A percentile compares a stretch with the other conserved stretches of the same genome.
Evolutionary conservation across 2,888 invertebrate species (phyloP).

Genomic region (Conistra vaccinii): DNA sequence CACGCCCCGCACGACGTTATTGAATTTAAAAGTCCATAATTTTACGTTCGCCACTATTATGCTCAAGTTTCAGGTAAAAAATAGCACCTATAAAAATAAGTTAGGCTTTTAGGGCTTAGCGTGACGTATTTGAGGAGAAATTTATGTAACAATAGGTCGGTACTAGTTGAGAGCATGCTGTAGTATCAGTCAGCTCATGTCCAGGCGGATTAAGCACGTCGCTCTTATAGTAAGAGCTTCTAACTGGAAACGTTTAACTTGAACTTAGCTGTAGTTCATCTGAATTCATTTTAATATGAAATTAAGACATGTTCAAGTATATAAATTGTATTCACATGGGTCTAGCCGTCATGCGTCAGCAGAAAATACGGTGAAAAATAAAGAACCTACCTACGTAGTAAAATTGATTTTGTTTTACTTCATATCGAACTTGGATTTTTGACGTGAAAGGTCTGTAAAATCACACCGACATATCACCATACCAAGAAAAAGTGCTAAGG

Average conservation of each 20-base stretch:
- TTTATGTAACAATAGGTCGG: conserved; percentile 8
- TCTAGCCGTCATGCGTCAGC: background rate
- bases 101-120: conserved; percentile 30
- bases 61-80: conserved; percentile 19
- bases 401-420: too few relatives aligned
- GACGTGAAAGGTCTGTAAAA: too few relatives aligned
- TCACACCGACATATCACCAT: too few relatives aligned
- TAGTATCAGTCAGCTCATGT: conserved; percentile 19
- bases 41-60: conserved; percentile 12
- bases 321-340: background rate
- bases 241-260: conserved; percentile 16
- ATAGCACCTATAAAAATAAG: conserved; percentile 11
- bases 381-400: background rate
- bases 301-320: background rate
- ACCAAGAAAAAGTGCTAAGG: background rate
- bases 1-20: conserved; percentile 18
- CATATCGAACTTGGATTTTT: background rate
- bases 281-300: conserved; percentile 3
- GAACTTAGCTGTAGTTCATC: background rate
- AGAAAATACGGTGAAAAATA: background rate
- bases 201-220: conserved; percentile 24
- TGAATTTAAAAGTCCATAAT: conserved; percentile 43
- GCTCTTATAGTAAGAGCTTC: conserved; percentile 33
- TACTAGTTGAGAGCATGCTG: background rate
- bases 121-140: background rate